These are phyloP conservation scores for Lota lota DNA, from an alignment of 2,113 vertebrate species.

Conservation along the genomic window DNA sequence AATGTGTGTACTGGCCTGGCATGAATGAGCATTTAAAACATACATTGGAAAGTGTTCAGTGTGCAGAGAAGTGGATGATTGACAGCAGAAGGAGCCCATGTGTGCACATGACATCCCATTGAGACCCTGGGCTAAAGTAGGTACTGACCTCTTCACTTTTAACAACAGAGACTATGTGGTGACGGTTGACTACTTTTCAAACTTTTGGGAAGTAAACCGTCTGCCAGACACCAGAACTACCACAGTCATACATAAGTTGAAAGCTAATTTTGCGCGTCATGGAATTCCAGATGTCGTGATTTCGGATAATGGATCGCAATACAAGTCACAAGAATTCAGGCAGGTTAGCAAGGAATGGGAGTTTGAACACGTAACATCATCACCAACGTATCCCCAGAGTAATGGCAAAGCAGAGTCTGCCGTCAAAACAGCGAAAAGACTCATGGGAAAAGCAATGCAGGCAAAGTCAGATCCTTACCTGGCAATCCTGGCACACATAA, in stretches of 20 bases:
- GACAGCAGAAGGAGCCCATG: too few relatives aligned
- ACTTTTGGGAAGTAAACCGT: constrained; percentile 32
- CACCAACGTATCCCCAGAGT: constrained; percentile 2
- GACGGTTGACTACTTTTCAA: constrained; percentile 29
- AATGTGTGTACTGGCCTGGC: too few relatives aligned
- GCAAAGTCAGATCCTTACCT: too few relatives aligned
- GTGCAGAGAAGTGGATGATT: too few relatives aligned
- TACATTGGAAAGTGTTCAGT: too few relatives aligned
- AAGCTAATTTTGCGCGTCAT: constrained; percentile 26
- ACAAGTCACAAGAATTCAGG: constrained; percentile 6
- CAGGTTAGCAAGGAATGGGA: constrained; percentile 6
- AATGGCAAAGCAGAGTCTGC: constrained; percentile 13
- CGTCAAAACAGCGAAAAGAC: too few relatives aligned
- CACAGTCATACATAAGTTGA: constrained; percentile 19
- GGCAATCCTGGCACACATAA: too few relatives aligned
- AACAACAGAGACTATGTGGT: constrained; percentile 14
- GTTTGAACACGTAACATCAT: constrained; percentile 20
- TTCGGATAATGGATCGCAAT: constrained; percentile 24
- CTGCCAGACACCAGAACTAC: constrained; percentile 18
- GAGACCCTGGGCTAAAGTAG: constrained; percentile 7
- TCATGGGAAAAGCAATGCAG: too few relatives aligned
- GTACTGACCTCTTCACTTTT: constrained; percentile 14
- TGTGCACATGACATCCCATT: too few relatives aligned
- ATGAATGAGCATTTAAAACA: too few relatives aligned
- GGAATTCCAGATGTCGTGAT: constrained; percentile 10